A percentile compares a stretch with the other conserved stretches of the same genome.
These are phyloP conservation scores for Protonibea diacanthus DNA, from an alignment of 2,797 vertebrate species.

Conservation along the genomic window DNA sequence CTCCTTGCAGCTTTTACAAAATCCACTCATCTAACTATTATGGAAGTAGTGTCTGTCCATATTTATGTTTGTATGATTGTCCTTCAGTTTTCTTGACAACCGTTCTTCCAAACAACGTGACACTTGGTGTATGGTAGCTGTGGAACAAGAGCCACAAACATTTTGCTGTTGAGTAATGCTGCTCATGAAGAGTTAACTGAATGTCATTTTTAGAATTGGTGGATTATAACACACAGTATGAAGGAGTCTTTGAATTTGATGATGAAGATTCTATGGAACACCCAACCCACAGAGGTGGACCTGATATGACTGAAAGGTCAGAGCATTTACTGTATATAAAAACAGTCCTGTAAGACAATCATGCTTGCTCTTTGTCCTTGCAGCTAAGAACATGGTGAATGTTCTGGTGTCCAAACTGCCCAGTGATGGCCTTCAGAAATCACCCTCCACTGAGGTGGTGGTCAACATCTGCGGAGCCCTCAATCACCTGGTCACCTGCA, in stretches of 20 bases:
- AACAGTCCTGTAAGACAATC: not conserved
- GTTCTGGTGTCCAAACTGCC: conserved; percentile 93
- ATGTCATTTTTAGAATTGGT: too few relatives aligned
- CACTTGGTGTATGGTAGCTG: not conserved
- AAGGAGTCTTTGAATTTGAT: too few relatives aligned
- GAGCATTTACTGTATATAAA: not conserved
- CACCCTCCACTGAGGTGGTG: conserved; percentile 88
- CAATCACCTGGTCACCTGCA: conserved; percentile 93
- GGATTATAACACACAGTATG: too few relatives aligned
- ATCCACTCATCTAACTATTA: too few relatives aligned
- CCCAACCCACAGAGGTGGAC: too few relatives aligned
- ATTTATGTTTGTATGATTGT: too few relatives aligned
- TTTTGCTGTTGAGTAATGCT: not conserved
- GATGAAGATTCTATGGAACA: too few relatives aligned
- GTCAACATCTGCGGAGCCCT: conserved; percentile 94
- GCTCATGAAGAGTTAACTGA: not conserved
- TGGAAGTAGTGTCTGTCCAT: too few relatives aligned
- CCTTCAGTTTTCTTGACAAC: too few relatives aligned
- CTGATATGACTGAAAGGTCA: not conserved
- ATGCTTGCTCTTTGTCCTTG: not conserved
- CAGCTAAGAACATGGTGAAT: conserved; percentile 93
- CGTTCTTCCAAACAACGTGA: too few relatives aligned
- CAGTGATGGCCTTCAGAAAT: conserved; percentile 85
- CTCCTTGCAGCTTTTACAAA: too few relatives aligned
- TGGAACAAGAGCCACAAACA: not conserved